These are phyloP conservation scores for Cephus nigrinus DNA, from an alignment of 2,888 invertebrate genomes.

Conservation along the genomic window DNA sequence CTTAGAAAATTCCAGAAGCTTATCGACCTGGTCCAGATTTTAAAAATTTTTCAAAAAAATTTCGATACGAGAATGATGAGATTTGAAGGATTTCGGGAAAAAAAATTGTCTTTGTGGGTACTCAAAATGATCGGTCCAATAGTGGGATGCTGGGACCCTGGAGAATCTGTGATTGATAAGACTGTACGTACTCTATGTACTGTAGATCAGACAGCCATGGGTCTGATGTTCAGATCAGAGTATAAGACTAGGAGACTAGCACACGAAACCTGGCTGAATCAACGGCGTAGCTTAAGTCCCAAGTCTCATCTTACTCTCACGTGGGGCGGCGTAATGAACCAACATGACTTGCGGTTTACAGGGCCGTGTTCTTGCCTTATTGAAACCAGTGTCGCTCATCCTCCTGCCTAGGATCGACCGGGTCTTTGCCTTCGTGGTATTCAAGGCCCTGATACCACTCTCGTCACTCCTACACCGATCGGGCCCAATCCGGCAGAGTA, in stretches of 20 bases:
- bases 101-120: not conserved
- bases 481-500: not conserved
- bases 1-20: not conserved
- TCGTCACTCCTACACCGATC: not conserved
- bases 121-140: not conserved
- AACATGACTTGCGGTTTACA: conserved; percentile 63
- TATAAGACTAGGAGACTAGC: not conserved
- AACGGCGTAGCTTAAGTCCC: conserved; percentile 27
- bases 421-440: not conserved
- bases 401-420: conserved; percentile 23
- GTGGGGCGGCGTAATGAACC: conserved; percentile 62
- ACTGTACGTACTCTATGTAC: not conserved
- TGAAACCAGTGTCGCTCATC: conserved; percentile 63
- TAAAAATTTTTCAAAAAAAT: not conserved
- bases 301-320: conserved; percentile 59
- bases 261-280: conserved; percentile 1
- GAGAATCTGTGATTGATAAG: not conserved
- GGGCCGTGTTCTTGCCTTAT: conserved; percentile 61
- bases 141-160: not conserved
- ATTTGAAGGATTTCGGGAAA: too few relatives aligned
- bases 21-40: not conserved
- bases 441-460: not conserved
- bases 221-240: not conserved
- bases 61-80: not conserved
- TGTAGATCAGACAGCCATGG: not conserved